Base-by-base conservation (phyloP, 2,797 vertebrate genomes). In the Crocodylus rhombifer region DNA sequence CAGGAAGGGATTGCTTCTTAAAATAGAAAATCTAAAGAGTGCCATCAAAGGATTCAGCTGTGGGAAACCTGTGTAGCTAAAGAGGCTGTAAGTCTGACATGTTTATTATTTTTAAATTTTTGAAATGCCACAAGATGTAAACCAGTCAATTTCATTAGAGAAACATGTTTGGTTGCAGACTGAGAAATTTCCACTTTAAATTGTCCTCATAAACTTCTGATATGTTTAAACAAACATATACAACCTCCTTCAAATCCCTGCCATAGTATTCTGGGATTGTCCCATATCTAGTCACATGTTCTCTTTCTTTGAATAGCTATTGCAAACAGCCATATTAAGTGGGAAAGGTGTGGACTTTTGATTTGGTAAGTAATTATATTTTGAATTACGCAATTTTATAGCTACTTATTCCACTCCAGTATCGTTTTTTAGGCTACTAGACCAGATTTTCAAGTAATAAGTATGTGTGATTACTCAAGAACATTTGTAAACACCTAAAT, bases 11-110 rank as follows among this genome's bases (percentile, higher is more conserved):
- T 91, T 90, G 57, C 62, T 90, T 94, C 95, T 80, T 87, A 96
- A 97, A 97, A 97, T 97, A 97, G 96, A 91, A 97, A 95, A 74
- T 76, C 91, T 30, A 93, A 90, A 95, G 94, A 94, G 89, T 92
- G 88, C 96, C 96, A 96, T 97, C 97, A 97, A 97, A 97, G 87
- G 86, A 91, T 94, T 97, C 83, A 93, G 82, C 97, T 97, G 96
- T 97, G 97, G 97, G 97, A 97, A 97, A 97, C 97, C 95, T 97
- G 95, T 97, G 91, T 92, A 88, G 87, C 90, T 91, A 90, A n/a
- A 95, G 94, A 96, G 77, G 91, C 90, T 95, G 90, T 25, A 73
- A 95, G 89, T 23, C 82, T 87, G 87, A 90, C 78, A 95, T 96
- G 96, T 96, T 97, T 97, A 91, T 97, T 97, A 74, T 97, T 96